These are phyloP conservation scores for Orycteropus afer DNA, from an alignment of 2,113 vertebrate species.

Conservation along the genomic window DNA sequence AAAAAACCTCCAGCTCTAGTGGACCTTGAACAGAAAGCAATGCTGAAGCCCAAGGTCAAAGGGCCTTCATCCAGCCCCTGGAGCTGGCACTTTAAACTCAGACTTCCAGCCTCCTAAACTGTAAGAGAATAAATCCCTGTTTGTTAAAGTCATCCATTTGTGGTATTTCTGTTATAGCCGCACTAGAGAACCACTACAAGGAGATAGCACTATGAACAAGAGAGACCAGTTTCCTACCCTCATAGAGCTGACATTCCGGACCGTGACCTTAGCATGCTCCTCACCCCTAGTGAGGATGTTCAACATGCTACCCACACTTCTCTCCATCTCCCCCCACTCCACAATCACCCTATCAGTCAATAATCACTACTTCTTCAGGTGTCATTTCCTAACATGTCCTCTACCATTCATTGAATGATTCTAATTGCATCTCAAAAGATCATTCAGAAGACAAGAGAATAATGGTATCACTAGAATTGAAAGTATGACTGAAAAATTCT, in stretches of 20 bases:
- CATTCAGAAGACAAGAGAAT: not conserved
- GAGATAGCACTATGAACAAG: not conserved
- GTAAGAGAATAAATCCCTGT: too few species aligned
- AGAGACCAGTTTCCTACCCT: not conserved
- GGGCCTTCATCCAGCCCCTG: too few species aligned
- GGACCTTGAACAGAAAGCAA: too few species aligned
- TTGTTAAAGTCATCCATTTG: too few species aligned
- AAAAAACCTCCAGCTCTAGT: too few species aligned
- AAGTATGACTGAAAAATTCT: conserved; percentile 2
- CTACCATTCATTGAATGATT: not conserved
- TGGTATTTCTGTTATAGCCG: too few species aligned
- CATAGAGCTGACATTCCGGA: not conserved
- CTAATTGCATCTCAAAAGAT: not conserved
- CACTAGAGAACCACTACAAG: too few species aligned
- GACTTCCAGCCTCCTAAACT: too few species aligned
- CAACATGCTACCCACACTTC: not conserved
- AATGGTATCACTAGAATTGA: not conserved
- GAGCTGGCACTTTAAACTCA: too few species aligned
- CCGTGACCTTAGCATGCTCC: too few species aligned
- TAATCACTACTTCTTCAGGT: not conserved
- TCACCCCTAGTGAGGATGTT: fast-evolving
- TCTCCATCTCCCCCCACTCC: fast-evolving
- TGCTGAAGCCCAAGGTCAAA: too few species aligned
- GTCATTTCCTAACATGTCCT: not conserved
- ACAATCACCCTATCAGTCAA: not conserved